These are phyloP conservation scores for Nerophis ophidion DNA, from an alignment of 2,113 vertebrate species.

Conservation along the genomic window DNA sequence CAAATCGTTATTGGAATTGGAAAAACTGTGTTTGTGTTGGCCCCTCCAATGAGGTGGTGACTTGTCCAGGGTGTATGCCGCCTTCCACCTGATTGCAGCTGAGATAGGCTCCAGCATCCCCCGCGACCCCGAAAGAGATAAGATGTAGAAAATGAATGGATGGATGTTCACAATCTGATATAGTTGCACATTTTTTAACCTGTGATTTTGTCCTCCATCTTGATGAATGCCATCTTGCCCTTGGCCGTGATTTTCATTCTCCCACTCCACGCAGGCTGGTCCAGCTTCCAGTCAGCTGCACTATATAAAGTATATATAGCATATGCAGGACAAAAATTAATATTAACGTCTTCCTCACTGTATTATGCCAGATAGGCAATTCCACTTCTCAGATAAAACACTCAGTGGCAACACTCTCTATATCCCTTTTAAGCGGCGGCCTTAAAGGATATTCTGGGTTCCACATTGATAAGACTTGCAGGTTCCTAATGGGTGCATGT, in stretches of 20 bases:
- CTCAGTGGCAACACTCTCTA: neutral
- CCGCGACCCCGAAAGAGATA: too few relatives aligned
- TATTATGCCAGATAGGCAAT: too few relatives aligned
- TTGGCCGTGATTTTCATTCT: slow-evolving; percentile 86
- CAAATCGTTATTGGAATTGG: too few relatives aligned
- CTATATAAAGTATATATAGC: slow-evolving; percentile 52
- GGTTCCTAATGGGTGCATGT: neutral
- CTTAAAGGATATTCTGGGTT: neutral
- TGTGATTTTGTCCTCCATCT: slow-evolving; percentile 87
- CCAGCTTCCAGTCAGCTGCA: slow-evolving; percentile 95
- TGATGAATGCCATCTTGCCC: slow-evolving; percentile 83
- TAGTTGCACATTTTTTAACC: slow-evolving; percentile 62
- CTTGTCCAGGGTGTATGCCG: too few relatives aligned
- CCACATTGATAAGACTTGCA: neutral
- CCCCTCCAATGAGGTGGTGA: too few relatives aligned
- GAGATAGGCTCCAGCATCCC: too few relatives aligned
- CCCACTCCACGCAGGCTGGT: slow-evolving; percentile 90
- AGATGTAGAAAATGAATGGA: too few relatives aligned
- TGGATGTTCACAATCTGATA: neutral
- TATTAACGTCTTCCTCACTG: neutral
- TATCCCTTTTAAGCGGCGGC: neutral
- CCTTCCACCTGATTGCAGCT: too few relatives aligned
- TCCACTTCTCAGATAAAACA: neutral
- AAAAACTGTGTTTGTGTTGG: too few relatives aligned
- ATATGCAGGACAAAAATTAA: neutral